Percentiles rank a stretch among this genome's conserved stretches.
phyloP scores from a whole-genome alignment of 2,113 vertebrate species.

The Onychorhynchus coronatus region DNA sequence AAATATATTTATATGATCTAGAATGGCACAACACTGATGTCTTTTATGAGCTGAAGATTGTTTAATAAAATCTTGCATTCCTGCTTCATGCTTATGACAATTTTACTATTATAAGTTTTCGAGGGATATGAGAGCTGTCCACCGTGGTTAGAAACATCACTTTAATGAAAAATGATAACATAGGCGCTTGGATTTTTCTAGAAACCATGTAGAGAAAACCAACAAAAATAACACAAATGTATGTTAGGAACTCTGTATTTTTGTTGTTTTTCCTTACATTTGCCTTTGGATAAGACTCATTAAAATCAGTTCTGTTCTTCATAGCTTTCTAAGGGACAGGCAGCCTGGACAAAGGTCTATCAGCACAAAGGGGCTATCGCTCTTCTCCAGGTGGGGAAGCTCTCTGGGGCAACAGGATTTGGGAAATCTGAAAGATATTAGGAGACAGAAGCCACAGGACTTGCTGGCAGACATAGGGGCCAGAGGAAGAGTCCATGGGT shows the following conservation, averaged over 20 bases:
- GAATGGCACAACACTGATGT: constrained; percentile 57
- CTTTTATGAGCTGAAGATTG: constrained; percentile 62
- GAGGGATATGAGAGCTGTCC: constrained; percentile 68
- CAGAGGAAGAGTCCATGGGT: constrained; percentile 67
- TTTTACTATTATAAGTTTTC: constrained; percentile 70
- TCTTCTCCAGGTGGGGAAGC: constrained; percentile 1
- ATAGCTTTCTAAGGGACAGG: not conserved
- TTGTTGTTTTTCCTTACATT: not conserved
- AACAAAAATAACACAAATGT: not conserved
- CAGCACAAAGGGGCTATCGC: constrained; percentile 38
- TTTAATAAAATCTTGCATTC: constrained; percentile 70
- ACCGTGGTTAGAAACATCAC: constrained; percentile 61
- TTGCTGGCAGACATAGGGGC: constrained; percentile 77
- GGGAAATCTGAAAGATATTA: constrained; percentile 65
- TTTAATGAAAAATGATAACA: constrained; percentile 69
- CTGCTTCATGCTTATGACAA: constrained; percentile 66
- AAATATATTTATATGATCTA: constrained; percentile 67
- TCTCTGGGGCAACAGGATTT: constrained; percentile 41
- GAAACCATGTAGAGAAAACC: constrained; percentile 29
- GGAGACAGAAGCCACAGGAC: constrained; percentile 74
- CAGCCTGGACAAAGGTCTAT: not conserved
- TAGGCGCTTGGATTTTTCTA: constrained; percentile 28
- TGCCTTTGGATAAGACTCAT: not conserved
- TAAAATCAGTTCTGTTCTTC: constrained; percentile 2
- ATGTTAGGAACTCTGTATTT: not conserved